Base-by-base conservation (phyloP, 2,113 vertebrate species). In the Misgurnus anguillicaudatus region DNA sequence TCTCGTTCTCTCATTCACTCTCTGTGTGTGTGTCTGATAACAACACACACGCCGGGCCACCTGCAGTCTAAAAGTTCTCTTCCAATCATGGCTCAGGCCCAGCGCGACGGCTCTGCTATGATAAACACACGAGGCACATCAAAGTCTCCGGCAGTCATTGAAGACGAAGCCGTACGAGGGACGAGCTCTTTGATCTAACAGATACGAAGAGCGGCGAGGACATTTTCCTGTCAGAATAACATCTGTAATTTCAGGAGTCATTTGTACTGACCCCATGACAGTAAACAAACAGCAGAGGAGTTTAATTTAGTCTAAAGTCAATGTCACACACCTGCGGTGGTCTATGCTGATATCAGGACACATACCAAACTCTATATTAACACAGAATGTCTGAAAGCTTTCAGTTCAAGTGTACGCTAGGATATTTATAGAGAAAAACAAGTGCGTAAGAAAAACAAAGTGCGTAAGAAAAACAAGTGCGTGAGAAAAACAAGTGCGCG, bases 101-200 rank as follows among this genome's bases (percentile, higher is more conserved):
- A 86, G 76, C 79, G 65, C 31, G 84, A 84, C 85, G 85, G 89
- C 75, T 90, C 88, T 82, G 77, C 81, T 83, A 81, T 82, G 84
- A 82, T 88, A 88, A 87, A 90, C 89, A 91, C 66, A 81, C 17
- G 11, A 31, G 36, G 61, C 65, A 79, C 86, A 85, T 81, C 82
- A 89, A 90, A 85, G 63, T 14, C 75, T 73, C 66, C 64, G 53
- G 61, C 71, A 75, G 78, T 83, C 76, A 72, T 17, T 84, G 70
- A 39, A 83, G 45, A 81, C 64, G 36, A 53, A 73, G 70, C 70
- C 53, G 55, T 80, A 68, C 53, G 77, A 31, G 61, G 62, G 58
- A 82, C 80, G 80, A 85, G 80, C 80, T 64, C 24, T 68, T 85
- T 79, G 3, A 48, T 5, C 47, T 24, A 42, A 0, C 61, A 75